Evolutionary conservation across 2,113 vertebrate species (phyloP).

Genomic region (Neodontobutis hainanensis): DNA sequence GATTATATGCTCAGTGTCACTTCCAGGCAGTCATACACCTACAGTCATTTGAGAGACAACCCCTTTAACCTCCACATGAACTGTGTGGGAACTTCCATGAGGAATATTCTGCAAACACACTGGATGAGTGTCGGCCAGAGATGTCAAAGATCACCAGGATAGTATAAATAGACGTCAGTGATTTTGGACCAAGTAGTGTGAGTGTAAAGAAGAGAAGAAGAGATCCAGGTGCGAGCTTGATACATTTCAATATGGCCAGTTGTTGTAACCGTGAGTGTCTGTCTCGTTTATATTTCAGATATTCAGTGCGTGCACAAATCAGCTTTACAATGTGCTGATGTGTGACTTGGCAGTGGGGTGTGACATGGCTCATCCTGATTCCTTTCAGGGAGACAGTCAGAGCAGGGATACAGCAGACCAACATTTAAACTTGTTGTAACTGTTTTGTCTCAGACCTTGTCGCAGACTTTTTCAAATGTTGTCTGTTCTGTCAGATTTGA

Average conservation of each 20-base stretch:
- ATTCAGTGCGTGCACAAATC: background rate
- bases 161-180: slow-evolving; percentile 58
- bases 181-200: slow-evolving; percentile 15
- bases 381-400: background rate
- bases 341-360: slow-evolving; percentile 18
- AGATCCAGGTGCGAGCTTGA: background rate
- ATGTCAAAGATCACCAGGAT: slow-evolving; percentile 63
- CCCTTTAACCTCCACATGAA: background rate
- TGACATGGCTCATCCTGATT: slow-evolving; percentile 30
- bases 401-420: background rate
- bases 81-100: slow-evolving; percentile 17
- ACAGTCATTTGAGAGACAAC: background rate
- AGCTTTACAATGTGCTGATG: slow-evolving; percentile 34
- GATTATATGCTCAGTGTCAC: too few species aligned
- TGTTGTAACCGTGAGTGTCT: background rate
- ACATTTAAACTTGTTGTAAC: background rate
- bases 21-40: slow-evolving; percentile 5
- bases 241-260: slow-evolving; percentile 28
- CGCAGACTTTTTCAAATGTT: background rate
- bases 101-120: slow-evolving; percentile 21
- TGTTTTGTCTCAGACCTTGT: background rate
- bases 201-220: background rate
- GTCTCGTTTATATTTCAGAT: background rate
- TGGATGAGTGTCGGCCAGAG: slow-evolving; percentile 37
- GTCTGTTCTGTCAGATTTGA: slow-evolving; percentile 42